Conservation (phyloP, 1,140 invertebrate species). For the Neelides sp. region DNA sequence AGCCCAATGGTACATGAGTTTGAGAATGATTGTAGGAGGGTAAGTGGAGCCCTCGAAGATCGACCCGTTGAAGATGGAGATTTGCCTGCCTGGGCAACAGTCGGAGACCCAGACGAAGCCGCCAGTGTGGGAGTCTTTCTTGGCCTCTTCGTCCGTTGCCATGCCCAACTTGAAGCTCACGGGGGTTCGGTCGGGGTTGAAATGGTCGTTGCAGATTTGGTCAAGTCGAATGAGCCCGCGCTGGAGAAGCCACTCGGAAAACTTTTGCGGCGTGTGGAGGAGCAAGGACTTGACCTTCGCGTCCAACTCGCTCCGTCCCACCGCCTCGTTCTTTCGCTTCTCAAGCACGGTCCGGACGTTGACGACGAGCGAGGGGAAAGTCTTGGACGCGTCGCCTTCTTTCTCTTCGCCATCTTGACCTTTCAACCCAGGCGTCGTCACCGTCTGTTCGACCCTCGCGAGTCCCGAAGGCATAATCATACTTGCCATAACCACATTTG, state of each 20-base stretch:
- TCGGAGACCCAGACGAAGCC: conserved; percentile 80
- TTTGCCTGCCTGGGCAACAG: conserved; percentile 65
- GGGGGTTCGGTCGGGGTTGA: conserved; percentile 36
- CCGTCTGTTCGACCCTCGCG: no score
- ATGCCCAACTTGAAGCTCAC: conserved; percentile 50
- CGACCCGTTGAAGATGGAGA: conserved; percentile 72
- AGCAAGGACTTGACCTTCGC: conserved; percentile 64
- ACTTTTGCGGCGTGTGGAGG: conserved; percentile 61
- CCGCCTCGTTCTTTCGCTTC: conserved; percentile 38
- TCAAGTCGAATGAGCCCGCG: conserved; percentile 62
- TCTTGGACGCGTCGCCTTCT: no score
- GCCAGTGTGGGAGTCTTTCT: conserved; percentile 69
- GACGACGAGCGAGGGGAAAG: conserved; percentile 68
- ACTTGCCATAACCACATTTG: no score
- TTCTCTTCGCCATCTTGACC: not conserved
- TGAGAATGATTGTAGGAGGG: conserved; percentile 61
- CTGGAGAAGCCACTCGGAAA: conserved; percentile 78
- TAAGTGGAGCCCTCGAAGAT: conserved; percentile 71
- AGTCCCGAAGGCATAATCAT: no score
- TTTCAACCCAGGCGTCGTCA: no score
- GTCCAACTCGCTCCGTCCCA: conserved; percentile 42
- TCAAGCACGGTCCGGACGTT: conserved; percentile 58
- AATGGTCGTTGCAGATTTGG: conserved; percentile 56
- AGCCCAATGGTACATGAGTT: conserved; percentile 77
- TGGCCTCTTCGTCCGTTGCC: conserved; percentile 65